Percentiles rank a stretch among this genome's conserved stretches.
These are phyloP conservation scores for Apocheima hispidaria DNA, from an alignment of 2,888 invertebrate species.

Conservation along the genomic window DNA sequence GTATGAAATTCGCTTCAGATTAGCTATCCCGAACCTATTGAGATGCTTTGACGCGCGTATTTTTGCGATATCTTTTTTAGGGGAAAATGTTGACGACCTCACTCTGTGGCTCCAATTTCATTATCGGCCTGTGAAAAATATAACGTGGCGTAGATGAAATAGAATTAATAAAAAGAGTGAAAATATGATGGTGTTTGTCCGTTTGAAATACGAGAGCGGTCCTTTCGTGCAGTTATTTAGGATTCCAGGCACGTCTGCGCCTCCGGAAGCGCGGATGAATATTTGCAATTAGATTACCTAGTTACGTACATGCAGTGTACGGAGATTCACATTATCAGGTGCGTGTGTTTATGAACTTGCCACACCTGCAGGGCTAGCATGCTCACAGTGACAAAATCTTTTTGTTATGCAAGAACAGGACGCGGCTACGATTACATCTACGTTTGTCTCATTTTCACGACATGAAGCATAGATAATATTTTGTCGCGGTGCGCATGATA, in stretches of 20 bases:
- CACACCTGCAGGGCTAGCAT: too few relatives aligned
- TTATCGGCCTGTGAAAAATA: constrained; percentile 33
- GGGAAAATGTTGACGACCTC: constrained; percentile 22
- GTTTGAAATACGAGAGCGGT: constrained; percentile 45
- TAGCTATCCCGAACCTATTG: constrained; percentile 9
- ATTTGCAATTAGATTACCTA: constrained; percentile 69
- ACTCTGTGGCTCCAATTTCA: constrained; percentile 30
- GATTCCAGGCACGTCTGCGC: constrained; percentile 54
- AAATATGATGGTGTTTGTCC: constrained; percentile 35
- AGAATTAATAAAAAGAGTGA: constrained; percentile 38
- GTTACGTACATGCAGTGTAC: constrained; percentile 46
- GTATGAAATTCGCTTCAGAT: not conserved
- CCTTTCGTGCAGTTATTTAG: constrained; percentile 48
- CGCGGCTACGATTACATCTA: too few relatives aligned
- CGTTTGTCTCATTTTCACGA: too few relatives aligned
- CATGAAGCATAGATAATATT: too few relatives aligned
- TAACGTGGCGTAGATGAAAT: constrained; percentile 30
- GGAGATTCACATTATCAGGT: constrained; percentile 58
- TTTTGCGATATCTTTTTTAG: constrained; percentile 20
- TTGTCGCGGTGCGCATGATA: too few relatives aligned
- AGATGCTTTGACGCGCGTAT: constrained; percentile 20
- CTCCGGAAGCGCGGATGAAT: constrained; percentile 53
- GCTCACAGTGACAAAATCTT: too few relatives aligned
- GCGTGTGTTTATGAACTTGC: constrained; percentile 32
- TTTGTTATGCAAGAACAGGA: too few relatives aligned